A percentile compares a stretch with the other conserved stretches of the same genome.
Conservation (phyloP, 2,113 vertebrate species). For the Myrmecophaga tridactyla region DNA sequence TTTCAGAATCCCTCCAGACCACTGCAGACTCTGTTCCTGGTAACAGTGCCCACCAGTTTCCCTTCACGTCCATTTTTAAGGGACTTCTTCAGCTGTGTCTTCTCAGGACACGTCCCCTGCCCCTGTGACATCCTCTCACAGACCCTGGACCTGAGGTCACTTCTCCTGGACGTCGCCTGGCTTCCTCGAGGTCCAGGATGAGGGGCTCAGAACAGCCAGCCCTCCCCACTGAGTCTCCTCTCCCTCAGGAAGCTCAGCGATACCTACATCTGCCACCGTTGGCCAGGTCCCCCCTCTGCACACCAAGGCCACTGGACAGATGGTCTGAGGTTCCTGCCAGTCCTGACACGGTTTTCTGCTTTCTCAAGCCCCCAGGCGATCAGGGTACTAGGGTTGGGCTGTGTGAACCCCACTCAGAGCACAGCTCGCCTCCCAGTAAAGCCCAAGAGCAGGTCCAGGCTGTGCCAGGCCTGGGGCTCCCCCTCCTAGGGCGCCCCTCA, state of each 20-base stretch:
- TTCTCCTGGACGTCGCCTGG: neutral
- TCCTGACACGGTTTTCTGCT: neutral
- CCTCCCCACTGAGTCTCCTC: accelerated
- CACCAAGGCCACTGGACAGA: neutral
- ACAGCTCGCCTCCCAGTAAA: neutral
- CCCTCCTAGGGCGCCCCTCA: neutral
- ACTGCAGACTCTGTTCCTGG: neutral
- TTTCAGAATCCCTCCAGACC: neutral
- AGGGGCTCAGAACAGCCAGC: neutral
- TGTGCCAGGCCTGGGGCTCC: neutral
- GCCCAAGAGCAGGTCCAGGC: neutral
- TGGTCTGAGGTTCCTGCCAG: neutral
- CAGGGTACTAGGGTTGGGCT: neutral
- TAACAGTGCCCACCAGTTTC: neutral
- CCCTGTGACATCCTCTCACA: accelerated
- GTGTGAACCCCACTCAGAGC: neutral
- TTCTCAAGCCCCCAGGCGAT: neutral
- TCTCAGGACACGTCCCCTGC: neutral
- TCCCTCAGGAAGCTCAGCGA: neutral
- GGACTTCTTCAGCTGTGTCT: neutral
- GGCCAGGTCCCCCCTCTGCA: neutral
- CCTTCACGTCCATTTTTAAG: neutral
- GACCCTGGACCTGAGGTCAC: neutral
- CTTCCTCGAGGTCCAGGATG: neutral
- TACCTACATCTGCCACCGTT: neutral